phyloP scores from a whole-genome alignment of 2,113 vertebrate species.

The Motacilla alba region DNA sequence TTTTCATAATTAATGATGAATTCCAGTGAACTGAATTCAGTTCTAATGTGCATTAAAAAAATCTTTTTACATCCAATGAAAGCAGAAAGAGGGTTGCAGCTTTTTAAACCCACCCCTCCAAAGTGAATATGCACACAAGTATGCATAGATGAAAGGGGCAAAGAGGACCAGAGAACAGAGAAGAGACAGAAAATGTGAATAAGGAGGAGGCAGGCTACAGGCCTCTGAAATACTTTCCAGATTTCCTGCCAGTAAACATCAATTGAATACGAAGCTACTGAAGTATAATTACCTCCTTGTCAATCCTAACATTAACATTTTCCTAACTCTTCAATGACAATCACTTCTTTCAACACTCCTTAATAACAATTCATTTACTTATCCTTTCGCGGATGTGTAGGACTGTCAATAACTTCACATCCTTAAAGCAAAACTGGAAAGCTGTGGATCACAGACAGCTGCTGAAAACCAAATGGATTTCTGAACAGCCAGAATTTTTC shows the following conservation, averaged over 20 bases:
- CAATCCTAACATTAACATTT: slow-evolving; percentile 57
- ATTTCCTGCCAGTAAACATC: slow-evolving; percentile 49
- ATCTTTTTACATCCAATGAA: not conserved
- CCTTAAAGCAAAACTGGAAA: not conserved
- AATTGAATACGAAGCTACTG: slow-evolving; percentile 26
- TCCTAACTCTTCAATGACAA: slow-evolving; percentile 49
- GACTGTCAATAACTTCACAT: slow-evolving; percentile 28
- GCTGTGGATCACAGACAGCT: not conserved
- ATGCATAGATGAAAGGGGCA: not conserved
- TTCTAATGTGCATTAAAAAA: not conserved
- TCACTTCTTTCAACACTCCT: slow-evolving; percentile 53
- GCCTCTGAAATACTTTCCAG: not conserved
- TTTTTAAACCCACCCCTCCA: not conserved
- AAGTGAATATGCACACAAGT: not conserved
- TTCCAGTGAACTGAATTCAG: not conserved
- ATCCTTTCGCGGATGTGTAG: slow-evolving; percentile 1
- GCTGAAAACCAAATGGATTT: not conserved
- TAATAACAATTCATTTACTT: slow-evolving; percentile 67
- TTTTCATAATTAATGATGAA: not conserved
- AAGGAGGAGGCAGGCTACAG: not conserved
- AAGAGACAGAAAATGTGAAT: slow-evolving; percentile 1
- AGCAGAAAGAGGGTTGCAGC: not conserved
- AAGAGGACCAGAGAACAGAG: not conserved
- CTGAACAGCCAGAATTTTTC: not conserved
- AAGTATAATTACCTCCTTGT: slow-evolving; percentile 57